Conservation (phyloP, 2,113 vertebrate species). For the Myanophis thanlyinensis region DNA sequence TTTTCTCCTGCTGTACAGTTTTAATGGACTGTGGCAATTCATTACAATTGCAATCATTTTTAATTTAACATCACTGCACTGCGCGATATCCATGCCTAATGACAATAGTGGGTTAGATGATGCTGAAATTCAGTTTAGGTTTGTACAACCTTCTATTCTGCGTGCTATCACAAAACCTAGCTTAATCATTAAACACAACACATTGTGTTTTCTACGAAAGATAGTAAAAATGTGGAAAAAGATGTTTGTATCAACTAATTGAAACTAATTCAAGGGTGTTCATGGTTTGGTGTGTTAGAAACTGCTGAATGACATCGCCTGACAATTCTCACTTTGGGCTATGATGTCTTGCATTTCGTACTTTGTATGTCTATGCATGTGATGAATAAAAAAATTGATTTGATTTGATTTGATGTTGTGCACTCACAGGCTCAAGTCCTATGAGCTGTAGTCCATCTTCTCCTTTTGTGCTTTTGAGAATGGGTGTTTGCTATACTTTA, state of each 20-base stretch:
- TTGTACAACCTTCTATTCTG: neutral
- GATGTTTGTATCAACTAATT: neutral
- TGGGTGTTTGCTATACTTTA: neutral
- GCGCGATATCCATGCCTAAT: neutral
- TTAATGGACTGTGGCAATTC: neutral
- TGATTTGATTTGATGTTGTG: no score
- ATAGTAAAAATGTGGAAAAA: neutral
- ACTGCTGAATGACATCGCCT: neutral
- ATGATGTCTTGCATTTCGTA: no score
- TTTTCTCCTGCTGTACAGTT: neutral
- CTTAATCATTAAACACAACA: neutral
- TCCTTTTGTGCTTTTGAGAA: neutral
- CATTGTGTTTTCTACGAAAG: neutral
- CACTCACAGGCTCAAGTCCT: neutral
- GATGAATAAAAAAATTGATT: no score
- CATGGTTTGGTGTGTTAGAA: neutral
- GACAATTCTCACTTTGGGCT: neutral
- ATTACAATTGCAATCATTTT: neutral
- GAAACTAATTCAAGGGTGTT: neutral
- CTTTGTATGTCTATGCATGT: no score
- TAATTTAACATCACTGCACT: neutral
- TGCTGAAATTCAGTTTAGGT: neutral
- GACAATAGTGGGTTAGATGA: neutral
- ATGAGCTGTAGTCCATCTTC: neutral
- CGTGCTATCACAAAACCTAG: neutral